Conservation (phyloP, 2,113 vertebrate species). For the Aix galericulata region DNA sequence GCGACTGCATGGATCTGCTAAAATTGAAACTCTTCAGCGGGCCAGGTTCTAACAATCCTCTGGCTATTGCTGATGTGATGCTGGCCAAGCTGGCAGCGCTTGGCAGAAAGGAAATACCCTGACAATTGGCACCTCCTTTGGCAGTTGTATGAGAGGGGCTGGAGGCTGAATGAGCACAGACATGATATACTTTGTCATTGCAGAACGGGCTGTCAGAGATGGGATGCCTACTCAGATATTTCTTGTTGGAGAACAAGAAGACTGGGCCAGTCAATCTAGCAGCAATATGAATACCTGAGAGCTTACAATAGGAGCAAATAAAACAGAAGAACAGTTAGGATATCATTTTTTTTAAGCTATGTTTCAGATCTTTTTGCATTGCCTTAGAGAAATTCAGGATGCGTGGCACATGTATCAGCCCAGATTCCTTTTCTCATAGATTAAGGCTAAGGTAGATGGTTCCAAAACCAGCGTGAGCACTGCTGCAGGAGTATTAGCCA, state of each 20-base stretch:
- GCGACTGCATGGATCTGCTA: neutral
- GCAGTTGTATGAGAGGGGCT: neutral
- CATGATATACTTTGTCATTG: neutral
- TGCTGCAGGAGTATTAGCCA: neutral
- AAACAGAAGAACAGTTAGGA: neutral
- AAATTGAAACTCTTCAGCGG: neutral
- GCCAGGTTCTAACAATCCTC: slow-evolving; percentile 23
- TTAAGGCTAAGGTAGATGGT: neutral
- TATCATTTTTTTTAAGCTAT: neutral
- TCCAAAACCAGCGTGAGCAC: neutral
- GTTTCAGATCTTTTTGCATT: neutral
- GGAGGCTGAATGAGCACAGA: neutral
- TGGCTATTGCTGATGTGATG: neutral
- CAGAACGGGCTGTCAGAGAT: neutral
- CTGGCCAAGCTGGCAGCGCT: slow-evolving; percentile 7
- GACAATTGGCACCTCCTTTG: neutral
- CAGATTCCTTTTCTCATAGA: neutral
- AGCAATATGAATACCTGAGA: neutral
- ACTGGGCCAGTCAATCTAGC: neutral
- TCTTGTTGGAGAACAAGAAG: neutral
- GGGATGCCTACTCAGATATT: neutral
- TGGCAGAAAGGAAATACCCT: slow-evolving; percentile 34
- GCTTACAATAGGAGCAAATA: neutral
- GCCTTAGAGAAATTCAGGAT: neutral
- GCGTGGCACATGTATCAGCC: neutral